Conservation (phyloP, 1,140 invertebrate species). For the Rhopalosiphum padi region DNA sequence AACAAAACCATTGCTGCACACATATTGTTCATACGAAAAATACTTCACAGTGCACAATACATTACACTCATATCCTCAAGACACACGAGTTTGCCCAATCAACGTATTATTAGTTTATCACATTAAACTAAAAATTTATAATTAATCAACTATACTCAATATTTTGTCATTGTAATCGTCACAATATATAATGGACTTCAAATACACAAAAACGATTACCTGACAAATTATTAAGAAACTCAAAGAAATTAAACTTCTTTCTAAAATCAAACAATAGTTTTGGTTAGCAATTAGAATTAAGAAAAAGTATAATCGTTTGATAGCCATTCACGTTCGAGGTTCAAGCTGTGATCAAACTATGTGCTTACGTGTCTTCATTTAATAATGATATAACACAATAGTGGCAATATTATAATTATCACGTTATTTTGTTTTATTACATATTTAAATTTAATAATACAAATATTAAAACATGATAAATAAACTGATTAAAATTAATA, state of each 20-base stretch:
- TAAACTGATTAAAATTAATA: background rate
- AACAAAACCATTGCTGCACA: background rate
- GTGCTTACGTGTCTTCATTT: background rate
- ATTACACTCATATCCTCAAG: background rate
- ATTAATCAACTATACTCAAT: background rate
- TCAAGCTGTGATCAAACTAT: constrained; percentile 23
- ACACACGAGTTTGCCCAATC: background rate
- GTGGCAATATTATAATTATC: background rate
- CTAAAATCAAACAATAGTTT: background rate
- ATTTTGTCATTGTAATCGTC: background rate
- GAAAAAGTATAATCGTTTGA: background rate
- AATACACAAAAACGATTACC: background rate
- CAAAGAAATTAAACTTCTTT: background rate
- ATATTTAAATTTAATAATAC: background rate
- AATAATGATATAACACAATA: background rate
- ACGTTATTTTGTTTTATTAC: background rate
- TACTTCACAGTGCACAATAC: background rate
- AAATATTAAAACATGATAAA: background rate
- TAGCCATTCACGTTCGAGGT: background rate
- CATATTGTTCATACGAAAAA: background rate
- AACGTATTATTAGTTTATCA: background rate
- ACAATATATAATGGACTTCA: background rate
- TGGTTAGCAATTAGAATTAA: background rate
- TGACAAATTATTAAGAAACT: constrained; percentile 33
- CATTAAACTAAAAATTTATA: background rate